Conservation (phyloP, 2,797 vertebrate species). For the Mormyrops attenuatus region DNA sequence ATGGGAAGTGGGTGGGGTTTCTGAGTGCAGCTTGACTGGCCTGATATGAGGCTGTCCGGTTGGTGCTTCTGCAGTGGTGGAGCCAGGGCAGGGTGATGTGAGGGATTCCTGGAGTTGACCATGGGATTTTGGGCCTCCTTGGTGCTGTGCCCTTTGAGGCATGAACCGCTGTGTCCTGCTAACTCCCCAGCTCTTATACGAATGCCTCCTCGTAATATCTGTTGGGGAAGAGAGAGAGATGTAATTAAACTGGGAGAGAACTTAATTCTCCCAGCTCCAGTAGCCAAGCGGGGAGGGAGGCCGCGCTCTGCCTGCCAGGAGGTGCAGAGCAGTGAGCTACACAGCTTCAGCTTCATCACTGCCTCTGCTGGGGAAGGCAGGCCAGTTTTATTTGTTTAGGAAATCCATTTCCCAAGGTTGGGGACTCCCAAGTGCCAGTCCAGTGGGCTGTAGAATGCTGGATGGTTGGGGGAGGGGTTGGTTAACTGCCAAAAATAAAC, state of each 20-base stretch:
- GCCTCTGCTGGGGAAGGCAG: background rate
- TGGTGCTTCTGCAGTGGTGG: background rate
- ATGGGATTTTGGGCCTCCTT: background rate
- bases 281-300: background rate
- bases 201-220: background rate
- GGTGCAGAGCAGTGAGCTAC: background rate
- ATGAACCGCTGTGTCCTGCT: background rate
- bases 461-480: background rate
- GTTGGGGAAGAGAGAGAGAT: background rate
- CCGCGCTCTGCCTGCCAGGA: background rate
- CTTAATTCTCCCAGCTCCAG: background rate
- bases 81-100: background rate
- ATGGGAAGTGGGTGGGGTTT: background rate
- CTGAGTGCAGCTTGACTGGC: background rate
- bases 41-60: background rate
- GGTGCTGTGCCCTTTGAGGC: background rate
- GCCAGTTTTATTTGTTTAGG: background rate
- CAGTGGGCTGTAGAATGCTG: background rate
- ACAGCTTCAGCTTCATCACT: background rate
- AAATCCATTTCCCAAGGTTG: background rate
- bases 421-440: background rate
- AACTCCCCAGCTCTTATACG: background rate
- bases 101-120: background rate
- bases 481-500: background rate
- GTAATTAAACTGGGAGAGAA: background rate